Percentiles rank a stretch among this genome's conserved stretches.
Conservation (phyloP, 64 coral and sea anemone species). For the Astreopora myriophthalma region DNA sequence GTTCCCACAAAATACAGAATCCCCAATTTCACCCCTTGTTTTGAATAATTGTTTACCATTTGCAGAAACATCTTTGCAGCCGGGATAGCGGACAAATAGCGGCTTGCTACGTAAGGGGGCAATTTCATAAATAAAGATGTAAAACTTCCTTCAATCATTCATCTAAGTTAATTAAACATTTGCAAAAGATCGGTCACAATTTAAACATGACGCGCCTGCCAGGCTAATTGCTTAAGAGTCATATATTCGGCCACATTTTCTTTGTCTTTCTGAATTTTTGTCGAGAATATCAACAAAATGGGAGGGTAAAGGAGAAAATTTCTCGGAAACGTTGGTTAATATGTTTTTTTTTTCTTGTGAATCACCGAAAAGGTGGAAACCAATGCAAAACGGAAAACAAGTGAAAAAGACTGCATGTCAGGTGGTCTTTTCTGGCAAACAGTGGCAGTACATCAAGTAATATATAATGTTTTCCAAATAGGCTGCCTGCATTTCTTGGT, state of each 20-base stretch:
- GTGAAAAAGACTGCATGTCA: background rate
- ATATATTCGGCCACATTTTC: background rate
- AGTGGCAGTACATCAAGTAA: background rate
- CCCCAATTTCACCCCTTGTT: background rate
- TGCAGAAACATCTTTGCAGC: background rate
- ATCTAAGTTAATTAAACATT: background rate
- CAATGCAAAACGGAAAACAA: background rate
- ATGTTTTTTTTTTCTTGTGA: background rate
- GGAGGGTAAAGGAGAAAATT: background rate
- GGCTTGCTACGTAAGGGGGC: background rate
- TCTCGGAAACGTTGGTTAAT: background rate
- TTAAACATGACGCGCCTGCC: background rate
- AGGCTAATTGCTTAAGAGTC: background rate
- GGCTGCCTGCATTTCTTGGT: background rate
- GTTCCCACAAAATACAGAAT: background rate
- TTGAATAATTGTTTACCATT: background rate
- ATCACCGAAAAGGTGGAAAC: background rate
- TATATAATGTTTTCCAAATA: background rate
- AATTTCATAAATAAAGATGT: background rate
- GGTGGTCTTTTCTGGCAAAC: background rate
- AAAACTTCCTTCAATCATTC: background rate
- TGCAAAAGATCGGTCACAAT: background rate
- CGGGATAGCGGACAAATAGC: background rate
- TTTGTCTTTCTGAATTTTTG: too few relatives aligned
- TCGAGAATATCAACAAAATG: too few relatives aligned